A percentile compares a stretch with the other conserved stretches of the same genome.
Conservation (phyloP, 2,888 invertebrate species). For the Lordiphosa fenestrarum region DNA sequence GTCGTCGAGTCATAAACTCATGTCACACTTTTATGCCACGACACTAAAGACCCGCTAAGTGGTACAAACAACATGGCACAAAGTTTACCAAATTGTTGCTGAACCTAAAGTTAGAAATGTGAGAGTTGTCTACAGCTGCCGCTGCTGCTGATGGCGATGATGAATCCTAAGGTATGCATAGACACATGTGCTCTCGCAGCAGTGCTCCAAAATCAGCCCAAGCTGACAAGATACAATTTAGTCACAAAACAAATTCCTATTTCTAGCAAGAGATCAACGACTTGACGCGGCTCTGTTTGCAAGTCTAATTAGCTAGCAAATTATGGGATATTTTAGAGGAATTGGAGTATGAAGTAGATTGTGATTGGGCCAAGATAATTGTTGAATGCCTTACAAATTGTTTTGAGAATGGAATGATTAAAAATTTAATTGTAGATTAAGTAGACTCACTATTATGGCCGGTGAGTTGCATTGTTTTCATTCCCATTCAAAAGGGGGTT, state of each 20-base stretch:
- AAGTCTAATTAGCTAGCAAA: slow-evolving; percentile 25
- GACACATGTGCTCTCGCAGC: background rate
- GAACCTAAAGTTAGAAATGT: slow-evolving; percentile 40
- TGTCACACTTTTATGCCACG: slow-evolving; percentile 35
- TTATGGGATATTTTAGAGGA: slow-evolving; percentile 6
- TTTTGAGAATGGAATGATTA: background rate
- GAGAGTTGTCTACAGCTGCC: slow-evolving; percentile 3
- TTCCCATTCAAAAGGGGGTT: too few relatives aligned
- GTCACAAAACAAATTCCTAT: slow-evolving; percentile 8
- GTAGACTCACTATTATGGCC: too few relatives aligned
- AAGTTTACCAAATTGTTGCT: slow-evolving; percentile 29
- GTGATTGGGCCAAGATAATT: slow-evolving; percentile 5
- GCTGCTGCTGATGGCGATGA: background rate
- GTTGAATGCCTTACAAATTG: slow-evolving; percentile 1
- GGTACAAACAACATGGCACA: slow-evolving; percentile 43
- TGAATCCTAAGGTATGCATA: background rate
- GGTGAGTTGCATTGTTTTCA: too few relatives aligned
- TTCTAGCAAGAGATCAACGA: slow-evolving; percentile 38
- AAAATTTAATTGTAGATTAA: background rate
- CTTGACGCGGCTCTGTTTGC: slow-evolving; percentile 27
- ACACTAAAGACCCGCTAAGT: slow-evolving; percentile 49
- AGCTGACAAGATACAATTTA: background rate
- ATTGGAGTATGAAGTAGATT: slow-evolving; percentile 22
- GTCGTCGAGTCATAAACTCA: slow-evolving; percentile 33
- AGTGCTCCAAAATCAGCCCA: background rate